A percentile compares a stretch with the other conserved stretches of the same genome.
These are phyloP conservation scores for Sacculina carcini DNA, from an alignment of 2,888 invertebrate genomes.

Conservation along the genomic window DNA sequence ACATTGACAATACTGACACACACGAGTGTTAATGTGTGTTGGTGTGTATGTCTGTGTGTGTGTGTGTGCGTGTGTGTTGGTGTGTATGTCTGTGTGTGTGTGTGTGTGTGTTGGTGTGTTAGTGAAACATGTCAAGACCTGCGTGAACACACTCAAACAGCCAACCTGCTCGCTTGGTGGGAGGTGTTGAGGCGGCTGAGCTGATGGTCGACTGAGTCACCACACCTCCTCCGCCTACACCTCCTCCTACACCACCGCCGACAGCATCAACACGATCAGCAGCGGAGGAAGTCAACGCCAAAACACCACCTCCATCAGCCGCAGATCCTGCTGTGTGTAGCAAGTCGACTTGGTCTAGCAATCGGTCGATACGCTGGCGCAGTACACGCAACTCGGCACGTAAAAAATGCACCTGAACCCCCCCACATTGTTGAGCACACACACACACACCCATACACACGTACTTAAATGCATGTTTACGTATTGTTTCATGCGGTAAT, in stretches of 20 bases:
- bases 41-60: too few species aligned
- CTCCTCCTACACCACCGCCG: too few species aligned
- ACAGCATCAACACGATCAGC: neutral
- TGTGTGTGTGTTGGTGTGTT: too few species aligned
- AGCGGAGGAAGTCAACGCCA: neutral
- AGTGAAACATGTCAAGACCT: neutral
- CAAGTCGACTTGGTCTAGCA: slow-evolving; percentile 32
- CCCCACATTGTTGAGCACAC: too few species aligned
- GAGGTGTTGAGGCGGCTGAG: neutral
- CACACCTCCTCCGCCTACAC: slow-evolving; percentile 11
- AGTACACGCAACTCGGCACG: slow-evolving; percentile 26
- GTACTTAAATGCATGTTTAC: too few species aligned
- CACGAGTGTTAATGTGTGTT: too few species aligned
- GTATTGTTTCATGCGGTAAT: too few species aligned
- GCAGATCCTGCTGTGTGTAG: too few species aligned
- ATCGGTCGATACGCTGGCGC: slow-evolving; percentile 30
- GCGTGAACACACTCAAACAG: neutral
- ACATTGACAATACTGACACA: too few species aligned
- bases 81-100: too few species aligned
- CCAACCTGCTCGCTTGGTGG: slow-evolving; percentile 3
- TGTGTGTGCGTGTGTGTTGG: too few species aligned
- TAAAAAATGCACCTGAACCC: slow-evolving; percentile 23
- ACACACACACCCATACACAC: too few species aligned
- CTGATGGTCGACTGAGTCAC: neutral
- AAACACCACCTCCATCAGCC: neutral